These are phyloP conservation scores for Plectropomus leopardus DNA, from an alignment of 2,113 vertebrate genomes.

Conservation along the genomic window DNA sequence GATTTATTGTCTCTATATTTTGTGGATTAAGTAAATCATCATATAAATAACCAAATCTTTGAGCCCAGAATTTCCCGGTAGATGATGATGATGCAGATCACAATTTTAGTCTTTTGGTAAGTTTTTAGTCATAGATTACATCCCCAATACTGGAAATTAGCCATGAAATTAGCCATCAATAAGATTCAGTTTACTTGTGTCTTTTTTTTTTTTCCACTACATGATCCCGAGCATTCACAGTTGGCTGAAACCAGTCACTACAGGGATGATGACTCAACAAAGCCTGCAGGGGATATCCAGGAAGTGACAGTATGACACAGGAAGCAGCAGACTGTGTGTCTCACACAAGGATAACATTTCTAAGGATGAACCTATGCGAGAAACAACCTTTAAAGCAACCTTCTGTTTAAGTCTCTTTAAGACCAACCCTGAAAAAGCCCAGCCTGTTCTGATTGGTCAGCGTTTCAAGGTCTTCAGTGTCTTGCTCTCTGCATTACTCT, in stretches of 20 bases:
- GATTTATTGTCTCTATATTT: neutral
- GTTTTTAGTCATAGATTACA: conserved; percentile 6
- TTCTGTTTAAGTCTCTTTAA: too few relatives aligned
- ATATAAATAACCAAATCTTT: neutral
- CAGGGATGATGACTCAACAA: conserved; percentile 51
- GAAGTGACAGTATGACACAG: conserved; percentile 40
- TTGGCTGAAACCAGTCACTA: conserved; percentile 34
- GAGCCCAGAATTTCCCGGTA: neutral
- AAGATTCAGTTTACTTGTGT: neutral
- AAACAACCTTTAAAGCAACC: neutral
- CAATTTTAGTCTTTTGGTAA: neutral
- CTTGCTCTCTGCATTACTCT: too few relatives aligned
- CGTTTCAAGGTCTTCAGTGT: too few relatives aligned
- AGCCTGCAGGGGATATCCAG: conserved; percentile 38
- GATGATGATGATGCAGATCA: neutral
- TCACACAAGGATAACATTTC: neutral
- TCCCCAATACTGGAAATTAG: neutral
- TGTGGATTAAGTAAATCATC: neutral
- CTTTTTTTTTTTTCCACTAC: conserved; percentile 21
- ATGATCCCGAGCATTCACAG: conserved; percentile 14
- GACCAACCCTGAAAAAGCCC: too few relatives aligned
- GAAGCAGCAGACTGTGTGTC: conserved; percentile 21
- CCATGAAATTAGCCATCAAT: conserved; percentile 7
- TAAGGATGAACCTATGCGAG: neutral
- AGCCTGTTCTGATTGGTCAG: too few relatives aligned